Evolutionary conservation across 2,888 invertebrate genomes (phyloP), one percentile per base, ranked within the genome.

Genomic region (Hipparchia sbordonii): DNA sequence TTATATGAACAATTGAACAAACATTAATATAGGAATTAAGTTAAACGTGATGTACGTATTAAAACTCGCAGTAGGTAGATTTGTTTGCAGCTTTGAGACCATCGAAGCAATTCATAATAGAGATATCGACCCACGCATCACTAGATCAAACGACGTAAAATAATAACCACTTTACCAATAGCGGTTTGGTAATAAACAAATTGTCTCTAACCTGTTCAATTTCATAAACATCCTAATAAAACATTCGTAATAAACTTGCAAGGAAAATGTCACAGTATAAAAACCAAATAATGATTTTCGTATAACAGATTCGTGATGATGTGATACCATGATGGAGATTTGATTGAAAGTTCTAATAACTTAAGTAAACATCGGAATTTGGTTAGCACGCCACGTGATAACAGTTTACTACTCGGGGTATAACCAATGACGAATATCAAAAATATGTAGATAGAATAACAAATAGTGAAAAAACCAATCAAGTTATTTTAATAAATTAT

Each of bases 1-100:
- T 70, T 71, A 73, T 76, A 75, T 76, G 76, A 78, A 74, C 68
- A 74, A 76, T 75, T 76, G 76, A 78, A 74, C 71, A 74, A 73
- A 76, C 61, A 72, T 71, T 65, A 59, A 73, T 70, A 10, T 63
- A 59, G 68, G 65, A 66, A 72, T 65, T 8, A 52, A 68, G 8
- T 48, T 33, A 39, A 72, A 54, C 66, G 72, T 70, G 74, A 76
- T 67, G 46, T 61, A 71, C 62, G 46, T 60, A 72, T 74, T 71
- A 74, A 52, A 13, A 62, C 57, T 71, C 63, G 68, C 56, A 59
- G 74, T 74, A 46, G 33, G 67, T 65, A 52, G 51, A 62, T 65
- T 51, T 13, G 5, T 5, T 39, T 5, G 39, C 39, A 62, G 13
- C 63, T 52, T 70, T 61, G 71, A 48, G 23, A 45, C 54, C 48